Evolutionary conservation across 2,113 vertebrate genomes (phyloP).

Genomic region (Prunella fulvescens): DNA sequence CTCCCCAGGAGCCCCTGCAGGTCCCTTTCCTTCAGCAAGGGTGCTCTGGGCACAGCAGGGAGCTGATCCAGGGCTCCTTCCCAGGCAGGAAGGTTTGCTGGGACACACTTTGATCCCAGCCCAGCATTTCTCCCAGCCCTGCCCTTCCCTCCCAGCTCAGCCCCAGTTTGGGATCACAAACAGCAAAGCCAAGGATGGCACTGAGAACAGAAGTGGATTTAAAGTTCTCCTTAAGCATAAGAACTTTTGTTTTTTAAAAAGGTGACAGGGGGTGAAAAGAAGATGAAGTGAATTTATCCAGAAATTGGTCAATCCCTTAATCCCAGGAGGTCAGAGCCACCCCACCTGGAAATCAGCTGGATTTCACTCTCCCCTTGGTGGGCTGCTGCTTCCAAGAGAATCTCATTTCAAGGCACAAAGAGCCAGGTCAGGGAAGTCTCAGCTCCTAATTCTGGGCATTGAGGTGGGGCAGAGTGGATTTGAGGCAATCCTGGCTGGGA

Average conservation of each 20-base stretch:
- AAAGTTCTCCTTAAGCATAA: background rate
- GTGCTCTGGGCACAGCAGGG: background rate
- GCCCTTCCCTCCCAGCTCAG: background rate
- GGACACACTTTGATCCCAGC: background rate
- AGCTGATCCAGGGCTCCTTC: background rate
- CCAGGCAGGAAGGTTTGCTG: background rate
- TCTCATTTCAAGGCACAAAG: slow-evolving; percentile 5
- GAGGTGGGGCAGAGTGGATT: background rate
- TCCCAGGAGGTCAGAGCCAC: background rate
- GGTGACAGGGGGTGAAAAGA: accelerated
- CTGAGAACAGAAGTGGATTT: background rate
- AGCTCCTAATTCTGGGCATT: background rate
- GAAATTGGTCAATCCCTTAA: background rate
- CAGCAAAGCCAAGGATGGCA: background rate
- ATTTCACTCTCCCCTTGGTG: background rate
- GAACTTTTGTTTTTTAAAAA: background rate
- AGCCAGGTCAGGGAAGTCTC: background rate
- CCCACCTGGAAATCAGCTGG: background rate
- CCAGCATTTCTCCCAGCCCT: background rate
- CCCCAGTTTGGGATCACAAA: background rate
- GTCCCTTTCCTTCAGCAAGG: background rate
- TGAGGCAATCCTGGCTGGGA: background rate
- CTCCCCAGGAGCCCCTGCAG: background rate
- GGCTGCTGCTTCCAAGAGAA: background rate
- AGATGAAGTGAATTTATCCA: slow-evolving; percentile 4